Percentiles rank a stretch among this genome's conserved stretches.
Conservation (phyloP, 2,888 invertebrate genomes). For the Seira sanloemensis region DNA sequence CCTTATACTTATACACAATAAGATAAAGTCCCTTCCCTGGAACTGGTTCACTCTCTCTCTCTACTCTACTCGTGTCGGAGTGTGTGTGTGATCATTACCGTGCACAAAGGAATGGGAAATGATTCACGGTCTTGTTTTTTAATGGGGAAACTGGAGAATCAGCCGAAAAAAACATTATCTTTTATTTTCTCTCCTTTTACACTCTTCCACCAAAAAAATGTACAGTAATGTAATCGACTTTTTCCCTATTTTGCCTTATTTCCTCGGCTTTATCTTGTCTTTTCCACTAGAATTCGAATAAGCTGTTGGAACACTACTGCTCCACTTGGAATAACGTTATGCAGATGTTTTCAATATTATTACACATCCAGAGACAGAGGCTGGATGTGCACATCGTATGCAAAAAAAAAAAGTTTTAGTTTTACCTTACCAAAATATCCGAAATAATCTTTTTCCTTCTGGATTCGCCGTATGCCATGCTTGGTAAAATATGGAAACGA, state of each 20-base stretch:
- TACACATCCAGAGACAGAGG: not conserved
- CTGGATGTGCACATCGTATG: not conserved
- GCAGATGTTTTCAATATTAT: constrained; percentile 50
- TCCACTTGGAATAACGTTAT: constrained; percentile 46
- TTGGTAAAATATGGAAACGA: constrained; percentile 17
- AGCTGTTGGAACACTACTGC: not conserved
- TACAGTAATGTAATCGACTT: not conserved
- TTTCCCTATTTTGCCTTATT: not conserved
- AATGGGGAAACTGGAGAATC: not conserved
- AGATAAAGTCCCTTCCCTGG: no score
- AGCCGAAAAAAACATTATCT: not conserved
- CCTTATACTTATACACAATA: no score
- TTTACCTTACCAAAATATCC: not conserved
- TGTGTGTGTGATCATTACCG: not conserved
- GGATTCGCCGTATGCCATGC: not conserved
- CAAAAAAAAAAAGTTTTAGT: constrained; percentile 2
- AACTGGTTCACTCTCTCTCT: no score
- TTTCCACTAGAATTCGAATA: not conserved
- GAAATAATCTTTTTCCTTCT: not conserved
- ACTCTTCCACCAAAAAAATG: not conserved
- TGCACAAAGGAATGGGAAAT: not conserved
- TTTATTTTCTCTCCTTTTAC: no score
- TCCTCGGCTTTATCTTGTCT: not conserved
- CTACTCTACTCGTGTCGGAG: no score
- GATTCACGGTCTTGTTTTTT: not conserved